Evolutionary conservation across 1,140 invertebrate species (phyloP), one percentile per base, ranked within the genome.

Genomic region (Philopotamus ludificatus): DNA sequence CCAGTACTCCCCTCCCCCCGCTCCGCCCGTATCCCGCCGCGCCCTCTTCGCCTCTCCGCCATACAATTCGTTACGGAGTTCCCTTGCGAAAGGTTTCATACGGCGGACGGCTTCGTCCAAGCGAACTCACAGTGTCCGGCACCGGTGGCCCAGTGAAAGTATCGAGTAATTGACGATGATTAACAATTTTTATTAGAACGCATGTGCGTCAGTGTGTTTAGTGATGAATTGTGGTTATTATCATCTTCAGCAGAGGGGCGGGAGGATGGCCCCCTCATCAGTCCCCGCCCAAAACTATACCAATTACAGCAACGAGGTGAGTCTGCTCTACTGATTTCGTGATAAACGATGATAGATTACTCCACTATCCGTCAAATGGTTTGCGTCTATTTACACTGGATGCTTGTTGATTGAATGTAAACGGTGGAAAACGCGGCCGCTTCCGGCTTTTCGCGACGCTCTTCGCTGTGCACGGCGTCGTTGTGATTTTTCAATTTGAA

Each of bases 181-280:
- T 7, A 47, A 16, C 7, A 16, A 50, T 50, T 3, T 23, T 7
- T 21, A 21, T 21, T 23, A 20, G 23, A 50, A 18, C 12, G 47
- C 23, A 12, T 21, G 20, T 50, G 20, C 3, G 23, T 50, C 3
- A 3, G 1, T 50, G 47, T 50, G 10, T 25, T 2, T 34, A 4
- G 34, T 22, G 39, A 69, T 70, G 68, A 70, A 70, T 70, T 70
- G 68, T 60, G 61, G 63, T 22, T 70, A 70, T 66, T 70, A 66
- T 55, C 68, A 45, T 57, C 21, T 42, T 34, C 67, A 65, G 45
- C 57, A 69, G 15, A 58, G 55, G 23, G 62, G 50, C 60, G 50
- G 54, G 49, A 59, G 62, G 2, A 23, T 34, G 7, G 4, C 41
- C 9, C 1, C 58, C 3, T 41, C 34, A 16, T 20, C 57, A n/a